Conservation (phyloP, 2,797 vertebrate species). For the Lates japonicus region DNA sequence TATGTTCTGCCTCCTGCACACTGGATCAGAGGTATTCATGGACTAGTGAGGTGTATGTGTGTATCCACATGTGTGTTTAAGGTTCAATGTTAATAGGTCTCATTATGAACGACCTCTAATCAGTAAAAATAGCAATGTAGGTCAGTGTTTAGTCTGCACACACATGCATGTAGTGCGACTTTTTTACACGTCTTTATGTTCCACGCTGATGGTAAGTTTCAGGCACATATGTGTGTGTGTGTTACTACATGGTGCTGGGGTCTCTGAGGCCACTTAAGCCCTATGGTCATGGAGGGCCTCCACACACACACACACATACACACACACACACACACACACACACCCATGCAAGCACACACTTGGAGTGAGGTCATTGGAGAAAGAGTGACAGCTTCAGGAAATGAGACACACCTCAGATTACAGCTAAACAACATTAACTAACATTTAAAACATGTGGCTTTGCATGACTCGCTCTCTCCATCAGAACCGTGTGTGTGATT, state of each 20-base stretch:
- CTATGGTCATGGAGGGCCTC: conserved; percentile 48
- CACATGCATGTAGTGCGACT: conserved; percentile 30
- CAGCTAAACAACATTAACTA: conserved; percentile 72
- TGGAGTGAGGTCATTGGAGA: conserved; percentile 71
- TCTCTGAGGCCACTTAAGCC: conserved; percentile 67
- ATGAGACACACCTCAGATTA: conserved; percentile 83
- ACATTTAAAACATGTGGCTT: conserved; percentile 73
- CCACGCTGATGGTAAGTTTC: conserved; percentile 75
- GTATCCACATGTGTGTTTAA: conserved; percentile 34
- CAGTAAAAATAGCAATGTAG: conserved; percentile 75
- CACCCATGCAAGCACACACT: conserved; percentile 36
- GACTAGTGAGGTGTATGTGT: conserved; percentile 17
- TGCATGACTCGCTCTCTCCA: conserved; percentile 8
- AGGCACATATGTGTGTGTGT: conserved; percentile 44
- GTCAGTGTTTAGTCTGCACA: conserved; percentile 77
- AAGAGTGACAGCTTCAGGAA: conserved; percentile 79
- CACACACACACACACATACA: conserved; percentile 35
- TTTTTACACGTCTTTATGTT: too few species aligned
- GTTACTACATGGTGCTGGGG: conserved; percentile 61
- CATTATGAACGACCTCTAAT: conserved; percentile 78
- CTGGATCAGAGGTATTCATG: conserved; percentile 11
- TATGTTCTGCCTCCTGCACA: conserved; percentile 12
- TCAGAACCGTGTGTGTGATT: conserved; percentile 25
- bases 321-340: conserved; percentile 45
- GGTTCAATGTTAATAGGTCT: conserved; percentile 68